Percentiles rank a stretch among this genome's conserved stretches.
Conservation (phyloP, 2,888 invertebrate genomes). For the Orgyia antiqua region DNA sequence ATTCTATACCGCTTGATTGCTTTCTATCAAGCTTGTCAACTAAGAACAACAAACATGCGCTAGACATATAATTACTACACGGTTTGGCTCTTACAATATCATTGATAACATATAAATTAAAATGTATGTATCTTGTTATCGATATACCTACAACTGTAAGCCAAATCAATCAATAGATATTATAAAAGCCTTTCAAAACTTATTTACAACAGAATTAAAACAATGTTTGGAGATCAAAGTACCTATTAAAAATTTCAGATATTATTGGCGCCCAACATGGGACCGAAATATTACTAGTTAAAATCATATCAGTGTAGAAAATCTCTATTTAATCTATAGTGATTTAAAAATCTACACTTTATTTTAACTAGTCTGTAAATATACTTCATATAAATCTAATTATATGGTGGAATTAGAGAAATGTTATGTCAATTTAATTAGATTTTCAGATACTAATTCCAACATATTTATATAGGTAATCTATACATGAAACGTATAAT, state of each 20-base stretch:
- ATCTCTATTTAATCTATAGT: no score
- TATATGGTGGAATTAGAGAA: conserved; percentile 21
- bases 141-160: no score
- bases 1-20: conserved; percentile 16
- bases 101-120: no score
- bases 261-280: conserved; percentile 11
- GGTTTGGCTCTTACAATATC: conserved; percentile 39
- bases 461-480: conserved; percentile 31
- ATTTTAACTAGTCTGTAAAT: neutral
- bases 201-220: no score
- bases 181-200: conserved; percentile 21
- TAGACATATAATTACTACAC: conserved; percentile 47
- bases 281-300: conserved; percentile 4
- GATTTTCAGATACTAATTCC: no score
- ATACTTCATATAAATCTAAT: neutral
- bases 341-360: neutral
- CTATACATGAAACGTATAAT: conserved; percentile 56
- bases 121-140: no score
- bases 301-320: conserved; percentile 7
- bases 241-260: no score
- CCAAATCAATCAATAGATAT: conserved; percentile 2
- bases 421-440: neutral
- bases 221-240: no score
- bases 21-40: conserved; percentile 36
- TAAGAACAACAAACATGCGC: conserved; percentile 71